These are phyloP conservation scores for Enteromius mattozi DNA, from an alignment of 2,797 vertebrate species.

Conservation along the genomic window DNA sequence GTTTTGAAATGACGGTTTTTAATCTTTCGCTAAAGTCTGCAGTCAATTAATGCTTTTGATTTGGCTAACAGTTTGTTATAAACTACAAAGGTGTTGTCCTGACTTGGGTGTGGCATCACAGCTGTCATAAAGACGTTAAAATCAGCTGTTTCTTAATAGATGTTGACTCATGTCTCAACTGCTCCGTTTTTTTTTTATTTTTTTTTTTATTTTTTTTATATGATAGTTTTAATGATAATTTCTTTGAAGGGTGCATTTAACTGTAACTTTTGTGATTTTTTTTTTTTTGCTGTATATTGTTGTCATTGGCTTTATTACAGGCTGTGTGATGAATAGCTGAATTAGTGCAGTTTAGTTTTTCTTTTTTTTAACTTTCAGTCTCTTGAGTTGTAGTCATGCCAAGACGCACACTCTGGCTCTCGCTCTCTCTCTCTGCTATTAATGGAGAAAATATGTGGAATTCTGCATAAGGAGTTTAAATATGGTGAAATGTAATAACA, in stretches of 20 bases:
- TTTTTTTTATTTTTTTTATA: no score
- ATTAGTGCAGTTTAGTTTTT: not conserved
- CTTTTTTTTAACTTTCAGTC: not conserved
- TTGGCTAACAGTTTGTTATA: not conserved
- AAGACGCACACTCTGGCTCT: no score
- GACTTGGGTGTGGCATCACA: not conserved
- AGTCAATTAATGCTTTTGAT: not conserved
- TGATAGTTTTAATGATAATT: not conserved
- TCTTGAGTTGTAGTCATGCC: not conserved
- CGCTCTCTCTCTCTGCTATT: not conserved
- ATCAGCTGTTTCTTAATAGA: constrained; percentile 1
- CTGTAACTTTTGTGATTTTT: not conserved
- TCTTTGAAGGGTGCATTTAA: not conserved
- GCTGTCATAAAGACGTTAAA: constrained; percentile 19
- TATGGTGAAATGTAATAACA: not conserved
- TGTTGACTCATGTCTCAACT: not conserved
- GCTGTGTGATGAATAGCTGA: not conserved
- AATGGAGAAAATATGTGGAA: not conserved
- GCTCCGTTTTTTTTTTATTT: not conserved
- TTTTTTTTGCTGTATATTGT: not conserved
- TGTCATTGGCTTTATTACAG: not conserved
- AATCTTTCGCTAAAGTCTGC: not conserved
- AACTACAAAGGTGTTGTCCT: not conserved
- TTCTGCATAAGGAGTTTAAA: not conserved
- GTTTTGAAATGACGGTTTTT: not conserved